Percentiles rank a stretch among this genome's conserved stretches.
Conservation (phyloP, 2,888 invertebrate genomes). For the Mythimna loreyi region DNA sequence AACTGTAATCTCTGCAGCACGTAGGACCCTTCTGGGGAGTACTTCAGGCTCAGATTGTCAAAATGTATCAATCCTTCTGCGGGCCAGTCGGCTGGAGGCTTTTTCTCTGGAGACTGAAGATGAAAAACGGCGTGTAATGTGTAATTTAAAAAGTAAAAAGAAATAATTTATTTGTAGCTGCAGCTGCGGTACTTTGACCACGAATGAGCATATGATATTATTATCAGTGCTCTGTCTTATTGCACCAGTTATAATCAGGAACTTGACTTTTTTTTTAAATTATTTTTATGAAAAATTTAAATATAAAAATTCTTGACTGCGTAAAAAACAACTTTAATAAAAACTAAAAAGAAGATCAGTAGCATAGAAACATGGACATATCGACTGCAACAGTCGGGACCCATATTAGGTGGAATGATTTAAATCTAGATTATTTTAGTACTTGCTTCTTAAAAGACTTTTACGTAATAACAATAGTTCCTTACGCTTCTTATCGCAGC, state of each 20-base stretch:
- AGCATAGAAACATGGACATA: too few species aligned
- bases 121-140: not conserved
- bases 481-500: constrained; percentile 82
- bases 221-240: not conserved
- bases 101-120: constrained; percentile 72
- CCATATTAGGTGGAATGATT: too few species aligned
- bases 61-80: constrained; percentile 87
- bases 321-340: too few species aligned
- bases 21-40: constrained; percentile 86
- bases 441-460: not conserved
- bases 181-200: not conserved
- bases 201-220: too few species aligned
- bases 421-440: too few species aligned
- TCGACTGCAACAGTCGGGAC: too few species aligned
- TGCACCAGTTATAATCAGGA: too few species aligned
- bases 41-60: constrained; percentile 87
- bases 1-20: constrained; percentile 90
- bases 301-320: too few species aligned
- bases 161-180: not conserved
- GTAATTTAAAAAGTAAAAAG: not conserved
- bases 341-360: too few species aligned
- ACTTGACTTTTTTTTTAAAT: too few species aligned
- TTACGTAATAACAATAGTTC: not conserved
- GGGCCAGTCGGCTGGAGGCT: constrained; percentile 89
- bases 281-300: too few species aligned